Conservation (phyloP, 2,113 vertebrate genomes). For the Rhabdomys dilectus region DNA sequence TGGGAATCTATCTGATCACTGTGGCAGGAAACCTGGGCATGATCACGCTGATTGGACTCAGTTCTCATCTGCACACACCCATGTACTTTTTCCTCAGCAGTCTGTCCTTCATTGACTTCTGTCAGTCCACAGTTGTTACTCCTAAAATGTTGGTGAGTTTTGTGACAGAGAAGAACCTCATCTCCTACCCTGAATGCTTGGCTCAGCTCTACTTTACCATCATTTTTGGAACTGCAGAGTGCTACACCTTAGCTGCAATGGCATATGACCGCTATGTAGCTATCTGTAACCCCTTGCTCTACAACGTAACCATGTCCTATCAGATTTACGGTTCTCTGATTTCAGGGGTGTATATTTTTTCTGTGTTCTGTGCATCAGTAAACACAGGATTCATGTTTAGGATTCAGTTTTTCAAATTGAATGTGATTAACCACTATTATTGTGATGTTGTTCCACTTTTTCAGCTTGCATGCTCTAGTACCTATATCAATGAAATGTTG, state of each 20-base stretch:
- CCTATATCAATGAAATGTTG: slow-evolving; percentile 68
- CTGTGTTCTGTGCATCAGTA: slow-evolving; percentile 66
- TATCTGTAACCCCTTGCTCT: slow-evolving; percentile 65
- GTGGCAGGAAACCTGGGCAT: not conserved
- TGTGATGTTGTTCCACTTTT: slow-evolving; percentile 80
- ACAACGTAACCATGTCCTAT: slow-evolving; percentile 43
- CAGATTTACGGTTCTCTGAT: slow-evolving; percentile 57
- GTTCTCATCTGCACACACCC: not conserved
- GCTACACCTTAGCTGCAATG: slow-evolving; percentile 56
- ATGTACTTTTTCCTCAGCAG: not conserved
- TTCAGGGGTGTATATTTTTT: slow-evolving; percentile 13
- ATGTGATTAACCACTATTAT: slow-evolving; percentile 79
- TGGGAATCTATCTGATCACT: not conserved
- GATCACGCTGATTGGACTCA: not conserved
- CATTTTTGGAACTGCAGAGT: slow-evolving; percentile 16
- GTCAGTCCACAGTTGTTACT: not conserved
- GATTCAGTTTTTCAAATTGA: slow-evolving; percentile 66
- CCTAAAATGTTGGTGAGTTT: not conserved
- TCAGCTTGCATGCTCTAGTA: slow-evolving; percentile 70
- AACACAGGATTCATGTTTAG: slow-evolving; percentile 72
- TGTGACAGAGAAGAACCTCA: not conserved
- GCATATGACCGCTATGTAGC: slow-evolving; percentile 63
- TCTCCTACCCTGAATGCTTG: slow-evolving; percentile 51
- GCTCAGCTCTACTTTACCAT: slow-evolving; percentile 27
- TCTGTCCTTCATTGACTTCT: not conserved